Percentiles rank a stretch among this genome's conserved stretches.
Evolutionary conservation across 1,140 invertebrate genomes (phyloP).

Genomic region (Leucophenga varia): DNA sequence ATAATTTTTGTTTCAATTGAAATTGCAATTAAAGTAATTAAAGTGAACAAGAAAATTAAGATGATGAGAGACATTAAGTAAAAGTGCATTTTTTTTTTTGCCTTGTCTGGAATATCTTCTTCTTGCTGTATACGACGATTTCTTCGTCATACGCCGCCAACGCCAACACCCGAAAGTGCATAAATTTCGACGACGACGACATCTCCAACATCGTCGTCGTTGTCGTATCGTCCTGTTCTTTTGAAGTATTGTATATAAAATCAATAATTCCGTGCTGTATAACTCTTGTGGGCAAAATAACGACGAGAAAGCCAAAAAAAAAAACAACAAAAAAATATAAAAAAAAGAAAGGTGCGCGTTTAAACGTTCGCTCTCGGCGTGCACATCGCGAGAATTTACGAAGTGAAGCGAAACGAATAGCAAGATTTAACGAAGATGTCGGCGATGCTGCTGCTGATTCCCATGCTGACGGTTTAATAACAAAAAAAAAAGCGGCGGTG

Average conservation of each 20-base stretch:
- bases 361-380: slow-evolving; percentile 7
- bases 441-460: too few species aligned
- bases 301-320: too few species aligned
- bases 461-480: slow-evolving; percentile 11
- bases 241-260: slow-evolving; percentile 31
- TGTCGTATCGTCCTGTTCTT: slow-evolving; percentile 30
- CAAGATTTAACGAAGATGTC: too few species aligned
- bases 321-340: too few species aligned
- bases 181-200: too few species aligned
- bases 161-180: slow-evolving; percentile 10
- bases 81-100: not conserved
- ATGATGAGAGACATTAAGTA: not conserved
- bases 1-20: slow-evolving; percentile 9
- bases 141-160: slow-evolving; percentile 4
- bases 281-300: slow-evolving; percentile 23
- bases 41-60: not conserved
- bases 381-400: too few species aligned
- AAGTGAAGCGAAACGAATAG: not conserved
- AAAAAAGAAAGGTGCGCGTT: slow-evolving; percentile 47
- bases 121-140: slow-evolving; percentile 4
- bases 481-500: too few species aligned
- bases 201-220: too few species aligned
- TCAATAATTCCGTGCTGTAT: slow-evolving; percentile 52
- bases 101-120: slow-evolving; percentile 14
- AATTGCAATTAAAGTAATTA: slow-evolving; percentile 17